A percentile compares a stretch with the other conserved stretches of the same genome.
Evolutionary conservation across 2,113 vertebrate genomes (phyloP).

Genomic region (Neolamprologus modestus): DNA sequence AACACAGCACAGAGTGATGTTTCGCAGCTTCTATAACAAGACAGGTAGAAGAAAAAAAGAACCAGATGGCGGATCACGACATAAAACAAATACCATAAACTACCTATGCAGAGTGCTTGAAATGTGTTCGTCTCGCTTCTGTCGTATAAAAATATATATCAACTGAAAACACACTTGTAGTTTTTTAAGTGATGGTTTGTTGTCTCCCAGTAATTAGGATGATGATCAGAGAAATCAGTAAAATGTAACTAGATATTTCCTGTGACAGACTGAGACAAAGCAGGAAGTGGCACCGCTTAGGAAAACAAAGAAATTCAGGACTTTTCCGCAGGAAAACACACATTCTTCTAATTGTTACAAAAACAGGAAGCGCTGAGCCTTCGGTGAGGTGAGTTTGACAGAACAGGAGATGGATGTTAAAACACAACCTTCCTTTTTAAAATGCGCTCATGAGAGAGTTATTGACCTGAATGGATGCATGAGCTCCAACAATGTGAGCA

Average conservation of each 20-base stretch:
- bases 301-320: constrained; percentile 33
- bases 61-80: background rate
- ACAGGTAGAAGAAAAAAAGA: background rate
- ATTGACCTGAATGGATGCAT: background rate
- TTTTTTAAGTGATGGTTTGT: background rate
- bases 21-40: background rate
- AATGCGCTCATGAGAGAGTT: background rate
- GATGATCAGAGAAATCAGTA: background rate
- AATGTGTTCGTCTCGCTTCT: background rate
- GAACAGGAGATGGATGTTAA: constrained; percentile 14
- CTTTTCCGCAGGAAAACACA: constrained; percentile 27
- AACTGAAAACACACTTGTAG: background rate
- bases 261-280: background rate
- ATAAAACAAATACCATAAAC: background rate
- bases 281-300: constrained; percentile 26
- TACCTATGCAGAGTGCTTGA: background rate
- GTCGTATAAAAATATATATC: background rate
- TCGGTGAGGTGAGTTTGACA: background rate
- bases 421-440: background rate
- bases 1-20: background rate
- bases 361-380: constrained; percentile 38
- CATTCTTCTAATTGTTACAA: background rate
- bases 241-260: background rate
- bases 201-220: background rate
- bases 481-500: background rate